Evolutionary conservation across 2,113 vertebrate species (phyloP), one percentile per base, ranked within the genome.

Genomic region (Casuarius casuarius): DNA sequence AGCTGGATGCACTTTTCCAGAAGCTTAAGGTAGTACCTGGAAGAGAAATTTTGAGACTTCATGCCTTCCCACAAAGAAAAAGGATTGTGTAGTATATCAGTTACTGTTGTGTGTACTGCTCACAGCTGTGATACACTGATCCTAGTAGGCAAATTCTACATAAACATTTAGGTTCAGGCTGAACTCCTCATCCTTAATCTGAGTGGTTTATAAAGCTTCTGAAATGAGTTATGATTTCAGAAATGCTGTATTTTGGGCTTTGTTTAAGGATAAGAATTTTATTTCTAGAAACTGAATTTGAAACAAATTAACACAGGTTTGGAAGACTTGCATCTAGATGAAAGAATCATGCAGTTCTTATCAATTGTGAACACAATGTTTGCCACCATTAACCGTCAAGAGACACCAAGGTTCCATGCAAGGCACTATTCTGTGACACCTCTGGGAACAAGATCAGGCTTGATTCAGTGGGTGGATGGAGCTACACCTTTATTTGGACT

Each of bases 341-440:
- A 99, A 95, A 98, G 99, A 84, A 99, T 99, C 96, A 99, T 99
- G 99, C 99, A 99, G n/a, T 99, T 99, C 92, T 79, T 99, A 44
- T 99, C 99, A 0, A 99, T 99, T 7, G 99, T 99, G 92, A 99
- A 99, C 97, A 99, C 99, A 31, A 99, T 99, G 99, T 99, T 99
- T 97, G 99, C 99, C 71, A 99, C 99, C 26, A 99, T 99, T 46
- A 99, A 99, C 98, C 99, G 99, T 76, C 99, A 99, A 83, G 99
- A 99, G 97, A 99, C 98, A 14, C 99, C 99, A 0, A 98, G 97
- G 68, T 99, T 99, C 97, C 99, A 99, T 0, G 99, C 99, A 0
- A 97, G 99, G 44, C 99, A 99, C 97, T 99, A 99, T 96, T 99
- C 99, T 0, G 99, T 99, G 92, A 99, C 99, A 1, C 99, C 99